These are phyloP conservation scores for Acanthurus tractus DNA, from an alignment of 2,797 vertebrate genomes.

Conservation along the genomic window DNA sequence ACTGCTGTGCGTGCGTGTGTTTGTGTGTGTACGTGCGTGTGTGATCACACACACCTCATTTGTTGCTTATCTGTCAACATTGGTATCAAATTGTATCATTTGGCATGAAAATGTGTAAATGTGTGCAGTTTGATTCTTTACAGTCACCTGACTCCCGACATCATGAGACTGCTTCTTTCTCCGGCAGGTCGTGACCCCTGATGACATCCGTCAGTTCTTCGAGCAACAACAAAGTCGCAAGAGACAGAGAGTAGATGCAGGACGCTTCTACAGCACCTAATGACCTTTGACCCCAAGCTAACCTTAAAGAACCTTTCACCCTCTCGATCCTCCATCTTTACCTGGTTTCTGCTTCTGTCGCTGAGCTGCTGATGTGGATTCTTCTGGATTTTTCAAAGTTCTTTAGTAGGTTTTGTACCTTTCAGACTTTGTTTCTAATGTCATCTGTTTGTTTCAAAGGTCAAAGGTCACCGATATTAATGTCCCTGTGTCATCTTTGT, in stretches of 20 bases:
- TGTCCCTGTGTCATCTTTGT: background rate
- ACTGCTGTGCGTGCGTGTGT: background rate
- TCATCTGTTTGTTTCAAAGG: background rate
- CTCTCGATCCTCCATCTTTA: background rate
- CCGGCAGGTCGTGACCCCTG: conserved; percentile 76
- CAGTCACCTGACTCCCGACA: background rate
- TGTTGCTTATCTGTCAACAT: background rate
- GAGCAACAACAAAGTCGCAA: conserved; percentile 85
- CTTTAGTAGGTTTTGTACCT: background rate
- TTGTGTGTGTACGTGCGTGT: background rate
- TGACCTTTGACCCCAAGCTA: conserved; percentile 2
- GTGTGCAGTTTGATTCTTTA: too few relatives aligned
- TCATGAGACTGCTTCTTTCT: background rate
- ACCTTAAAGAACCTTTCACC: background rate
- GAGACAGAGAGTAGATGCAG: conserved; percentile 68
- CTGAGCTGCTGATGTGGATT: background rate
- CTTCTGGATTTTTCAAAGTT: background rate
- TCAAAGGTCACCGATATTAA: background rate
- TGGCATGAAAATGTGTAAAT: too few relatives aligned
- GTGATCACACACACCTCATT: background rate
- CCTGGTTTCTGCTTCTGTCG: background rate
- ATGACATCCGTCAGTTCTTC: conserved; percentile 86
- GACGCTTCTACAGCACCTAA: conserved; percentile 79
- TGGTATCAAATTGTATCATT: background rate
- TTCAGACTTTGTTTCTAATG: conserved; percentile 8